Percentiles rank a stretch among this genome's conserved stretches.
Conservation (phyloP, 2,797 vertebrate species). For the Ibycter americanus region DNA sequence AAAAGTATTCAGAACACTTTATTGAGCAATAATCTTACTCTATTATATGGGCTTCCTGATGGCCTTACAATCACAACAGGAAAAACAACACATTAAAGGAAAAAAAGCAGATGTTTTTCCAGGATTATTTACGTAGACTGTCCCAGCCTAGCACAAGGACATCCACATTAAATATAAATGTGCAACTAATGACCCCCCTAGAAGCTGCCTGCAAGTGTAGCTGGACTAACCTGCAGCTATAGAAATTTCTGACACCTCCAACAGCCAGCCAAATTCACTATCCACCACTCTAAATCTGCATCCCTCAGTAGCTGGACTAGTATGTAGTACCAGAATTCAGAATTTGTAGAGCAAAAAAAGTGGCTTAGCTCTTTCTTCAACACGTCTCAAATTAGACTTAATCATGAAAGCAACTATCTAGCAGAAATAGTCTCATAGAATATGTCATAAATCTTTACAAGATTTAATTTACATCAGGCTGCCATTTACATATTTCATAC, state of each 20-base stretch:
- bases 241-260: not conserved
- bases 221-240: not conserved
- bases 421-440: not conserved
- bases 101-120: not conserved
- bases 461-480: not conserved
- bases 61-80: not conserved
- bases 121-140: not conserved
- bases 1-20: not conserved
- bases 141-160: not conserved
- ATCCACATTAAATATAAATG: not conserved
- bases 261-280: not conserved
- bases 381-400: not conserved
- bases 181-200: not conserved
- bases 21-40: not conserved
- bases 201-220: not conserved
- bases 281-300: not conserved
- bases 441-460: not conserved
- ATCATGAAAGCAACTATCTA: not conserved
- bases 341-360: not conserved
- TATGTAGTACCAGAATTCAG: not conserved
- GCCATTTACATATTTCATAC: not conserved
- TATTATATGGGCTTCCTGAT: not conserved
- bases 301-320: not conserved
- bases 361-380: not conserved
- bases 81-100: not conserved